Evolutionary conservation across 2,888 invertebrate species (phyloP), one percentile per base, ranked within the genome.

Genomic region (Watsonalla cultraria): DNA sequence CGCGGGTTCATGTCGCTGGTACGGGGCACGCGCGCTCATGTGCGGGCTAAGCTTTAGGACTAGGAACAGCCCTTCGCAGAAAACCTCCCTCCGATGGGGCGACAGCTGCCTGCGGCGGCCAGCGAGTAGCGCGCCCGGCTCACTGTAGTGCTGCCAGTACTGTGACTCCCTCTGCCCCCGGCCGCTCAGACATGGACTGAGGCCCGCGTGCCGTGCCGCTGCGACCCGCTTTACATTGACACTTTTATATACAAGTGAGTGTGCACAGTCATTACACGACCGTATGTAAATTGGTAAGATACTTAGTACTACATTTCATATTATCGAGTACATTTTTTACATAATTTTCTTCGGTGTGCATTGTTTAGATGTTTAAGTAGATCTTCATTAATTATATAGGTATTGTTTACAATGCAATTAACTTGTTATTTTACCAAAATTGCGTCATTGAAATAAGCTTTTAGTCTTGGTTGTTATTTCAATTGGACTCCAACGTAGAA

Each of bases 21-120:
- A 57, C 67, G 68, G 76, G 74, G 66, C 72, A 80, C 82, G 86
- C 88, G 91, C 92, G 94, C 95, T 94, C 96, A 97, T 97, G 97
- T 96, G 95, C 93, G 96, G 96, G 93, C 94, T 96, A 95, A 96
- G 95, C 92, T 97, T 97, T 95, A 97, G 95, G 92, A 97, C 97
- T 90, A 96, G 97, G 92, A 97, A 97, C 93, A 97, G 96, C 93
- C 97, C 97, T 93, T 97, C 97, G 92, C 97, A 97, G 93, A 97
- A 97, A 94, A 97, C 97, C 92, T 97, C 97, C 91, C 95, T 97
- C 82, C 95, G 97, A 92, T 97, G 97, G 97, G 97, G 97, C 90
- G 97, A 97, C 93, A 96, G 96, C 92, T 97, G 97, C 76, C 64
- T 57, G 53, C 59, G 60, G 46, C 57, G 52, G 58, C 57, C 55